Conservation (phyloP, 2,113 vertebrate species). For the Crotalus horridus region DNA sequence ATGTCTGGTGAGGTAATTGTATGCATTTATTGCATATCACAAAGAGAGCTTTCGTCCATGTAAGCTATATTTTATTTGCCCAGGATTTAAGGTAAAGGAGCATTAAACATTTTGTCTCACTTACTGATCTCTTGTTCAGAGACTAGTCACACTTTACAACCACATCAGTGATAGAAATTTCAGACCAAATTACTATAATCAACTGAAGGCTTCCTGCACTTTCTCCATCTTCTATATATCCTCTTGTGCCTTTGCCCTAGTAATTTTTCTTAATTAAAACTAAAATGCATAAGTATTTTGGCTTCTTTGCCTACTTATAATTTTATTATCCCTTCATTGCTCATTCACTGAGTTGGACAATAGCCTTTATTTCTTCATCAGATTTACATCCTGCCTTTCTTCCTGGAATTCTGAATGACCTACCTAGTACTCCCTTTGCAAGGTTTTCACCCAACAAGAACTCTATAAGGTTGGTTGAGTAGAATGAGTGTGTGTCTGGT, state of each 20-base stretch:
- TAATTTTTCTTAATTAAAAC: background rate
- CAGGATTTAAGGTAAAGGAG: background rate
- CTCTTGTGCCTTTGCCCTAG: background rate
- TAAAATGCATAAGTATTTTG: background rate
- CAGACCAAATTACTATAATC: background rate
- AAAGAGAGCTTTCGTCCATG: background rate
- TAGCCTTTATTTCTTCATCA: background rate
- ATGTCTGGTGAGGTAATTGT: background rate
- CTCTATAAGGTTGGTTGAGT: no score
- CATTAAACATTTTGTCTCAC: background rate
- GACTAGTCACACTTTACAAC: background rate
- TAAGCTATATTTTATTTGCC: background rate
- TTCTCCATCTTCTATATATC: background rate
- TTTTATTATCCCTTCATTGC: background rate
- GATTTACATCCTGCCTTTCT: background rate
- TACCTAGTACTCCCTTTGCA: background rate
- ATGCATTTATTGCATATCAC: background rate
- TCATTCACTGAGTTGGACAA: background rate
- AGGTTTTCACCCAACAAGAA: background rate
- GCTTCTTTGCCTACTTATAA: background rate
- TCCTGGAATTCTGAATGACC: background rate
- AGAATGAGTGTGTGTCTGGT: no score
- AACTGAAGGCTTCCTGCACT: background rate
- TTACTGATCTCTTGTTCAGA: background rate
- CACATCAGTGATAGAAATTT: background rate